Percentiles rank a stretch among this genome's conserved stretches.
phyloP scores from a whole-genome alignment of 2,888 invertebrate genomes.

The Rhyacophila evoluta region DNA sequence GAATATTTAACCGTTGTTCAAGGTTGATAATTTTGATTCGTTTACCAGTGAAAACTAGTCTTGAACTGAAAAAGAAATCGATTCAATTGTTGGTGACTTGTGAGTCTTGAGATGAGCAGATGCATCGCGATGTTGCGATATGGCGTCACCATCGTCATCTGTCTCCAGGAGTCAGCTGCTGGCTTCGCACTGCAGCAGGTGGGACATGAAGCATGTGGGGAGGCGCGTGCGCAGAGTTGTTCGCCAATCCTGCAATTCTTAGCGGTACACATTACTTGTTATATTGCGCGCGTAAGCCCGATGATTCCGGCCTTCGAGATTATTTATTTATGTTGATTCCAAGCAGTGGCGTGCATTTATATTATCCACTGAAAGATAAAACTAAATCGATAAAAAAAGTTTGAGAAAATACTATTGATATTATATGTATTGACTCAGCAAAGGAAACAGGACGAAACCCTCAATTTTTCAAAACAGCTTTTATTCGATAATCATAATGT shows the following conservation, averaged over 20 bases:
- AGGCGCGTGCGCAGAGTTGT: not conserved
- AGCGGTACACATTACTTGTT: not conserved
- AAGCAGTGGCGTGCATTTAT: not conserved
- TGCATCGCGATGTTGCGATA: constrained; percentile 13
- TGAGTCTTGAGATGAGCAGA: constrained; percentile 31
- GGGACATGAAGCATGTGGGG: not conserved
- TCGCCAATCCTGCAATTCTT: not conserved
- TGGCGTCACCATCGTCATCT: constrained; percentile 22
- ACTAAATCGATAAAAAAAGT: too few relatives aligned
- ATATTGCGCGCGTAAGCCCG: not conserved
- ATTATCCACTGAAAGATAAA: not conserved
- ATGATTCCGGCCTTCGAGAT: constrained; percentile 1
- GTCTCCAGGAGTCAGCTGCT: constrained; percentile 23
- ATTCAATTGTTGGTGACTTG: not conserved
- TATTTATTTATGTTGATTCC: not conserved
- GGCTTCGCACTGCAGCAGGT: constrained; percentile 20
- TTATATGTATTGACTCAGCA: too few relatives aligned
- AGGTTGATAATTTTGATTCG: too few relatives aligned
- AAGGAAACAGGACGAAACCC: too few relatives aligned
- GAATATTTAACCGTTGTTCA: too few relatives aligned
- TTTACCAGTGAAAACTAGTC: too few relatives aligned
- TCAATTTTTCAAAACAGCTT: too few relatives aligned
- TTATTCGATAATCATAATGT: too few relatives aligned
- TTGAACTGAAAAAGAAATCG: not conserved
- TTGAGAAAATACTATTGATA: too few relatives aligned